Conservation (phyloP, 2,888 invertebrate species). For the Caenorhabditis angaria region DNA sequence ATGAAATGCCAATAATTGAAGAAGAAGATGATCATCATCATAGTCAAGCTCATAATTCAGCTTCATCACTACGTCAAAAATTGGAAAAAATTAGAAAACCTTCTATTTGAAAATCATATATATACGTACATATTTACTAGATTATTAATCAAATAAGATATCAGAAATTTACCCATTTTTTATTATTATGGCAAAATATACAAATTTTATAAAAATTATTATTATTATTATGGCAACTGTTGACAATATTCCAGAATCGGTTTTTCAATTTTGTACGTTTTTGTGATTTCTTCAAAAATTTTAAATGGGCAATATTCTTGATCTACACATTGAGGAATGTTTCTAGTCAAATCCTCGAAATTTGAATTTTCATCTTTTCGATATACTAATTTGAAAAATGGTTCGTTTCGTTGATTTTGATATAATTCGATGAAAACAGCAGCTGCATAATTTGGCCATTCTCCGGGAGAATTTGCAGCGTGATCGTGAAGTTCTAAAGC, state of each 20-base stretch:
- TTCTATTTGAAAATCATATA: no score
- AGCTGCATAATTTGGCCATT: not conserved
- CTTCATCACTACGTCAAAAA: not conserved
- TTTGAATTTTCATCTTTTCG: not conserved
- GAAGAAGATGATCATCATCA: conserved; percentile 42
- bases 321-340: not conserved
- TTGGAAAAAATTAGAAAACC: not conserved
- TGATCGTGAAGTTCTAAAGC: not conserved
- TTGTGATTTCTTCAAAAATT: not conserved
- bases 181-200: no score
- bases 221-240: not conserved
- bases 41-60: no score
- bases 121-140: no score
- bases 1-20: conserved; percentile 41
- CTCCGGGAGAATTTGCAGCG: not conserved
- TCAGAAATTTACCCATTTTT: no score
- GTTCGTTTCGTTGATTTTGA: not conserved
- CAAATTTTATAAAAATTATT: not conserved
- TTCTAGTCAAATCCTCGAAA: not conserved
- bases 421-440: not conserved
- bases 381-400: not conserved
- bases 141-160: no score
- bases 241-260: not conserved
- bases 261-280: not conserved
- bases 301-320: not conserved